Conservation (phyloP, 2,888 invertebrate species). For the Xanthia icteritia region DNA sequence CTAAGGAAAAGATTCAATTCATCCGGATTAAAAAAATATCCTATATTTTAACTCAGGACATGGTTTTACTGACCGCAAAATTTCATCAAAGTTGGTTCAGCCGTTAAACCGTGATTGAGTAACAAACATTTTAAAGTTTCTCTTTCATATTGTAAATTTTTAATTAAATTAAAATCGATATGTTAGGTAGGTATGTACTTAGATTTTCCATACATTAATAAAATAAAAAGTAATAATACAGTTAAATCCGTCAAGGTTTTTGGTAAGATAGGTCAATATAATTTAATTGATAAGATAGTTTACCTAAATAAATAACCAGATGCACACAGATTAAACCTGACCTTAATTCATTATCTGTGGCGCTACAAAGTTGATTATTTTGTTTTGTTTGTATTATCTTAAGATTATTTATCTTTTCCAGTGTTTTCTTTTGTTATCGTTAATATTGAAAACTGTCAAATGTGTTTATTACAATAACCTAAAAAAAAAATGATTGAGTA, state of each 20-base stretch:
- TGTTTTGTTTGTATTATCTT: slow-evolving; percentile 45
- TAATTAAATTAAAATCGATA: not conserved
- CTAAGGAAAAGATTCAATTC: not conserved
- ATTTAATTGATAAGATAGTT: not conserved
- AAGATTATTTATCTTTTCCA: slow-evolving; percentile 37
- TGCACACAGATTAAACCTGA: slow-evolving; percentile 49
- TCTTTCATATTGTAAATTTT: not conserved
- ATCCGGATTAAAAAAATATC: not conserved
- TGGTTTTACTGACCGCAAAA: not conserved
- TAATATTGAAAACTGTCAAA: too few species aligned
- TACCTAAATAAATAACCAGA: slow-evolving; percentile 38
- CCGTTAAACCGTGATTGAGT: not conserved
- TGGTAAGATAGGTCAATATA: slow-evolving; percentile 31
- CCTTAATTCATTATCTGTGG: slow-evolving; percentile 41
- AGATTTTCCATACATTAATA: not conserved
- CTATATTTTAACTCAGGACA: not conserved
- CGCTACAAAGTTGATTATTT: slow-evolving; percentile 32
- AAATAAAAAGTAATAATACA: not conserved
- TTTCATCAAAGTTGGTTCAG: not conserved
- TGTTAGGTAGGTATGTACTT: not conserved
- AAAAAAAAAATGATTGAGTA: too few species aligned
- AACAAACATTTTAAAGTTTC: not conserved
- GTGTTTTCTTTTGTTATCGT: slow-evolving; percentile 14
- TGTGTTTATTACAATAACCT: too few species aligned
- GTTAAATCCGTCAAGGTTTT: slow-evolving; percentile 29